Base-by-base conservation (phyloP, 2,888 invertebrate genomes). In the Buathra laborator region DNA sequence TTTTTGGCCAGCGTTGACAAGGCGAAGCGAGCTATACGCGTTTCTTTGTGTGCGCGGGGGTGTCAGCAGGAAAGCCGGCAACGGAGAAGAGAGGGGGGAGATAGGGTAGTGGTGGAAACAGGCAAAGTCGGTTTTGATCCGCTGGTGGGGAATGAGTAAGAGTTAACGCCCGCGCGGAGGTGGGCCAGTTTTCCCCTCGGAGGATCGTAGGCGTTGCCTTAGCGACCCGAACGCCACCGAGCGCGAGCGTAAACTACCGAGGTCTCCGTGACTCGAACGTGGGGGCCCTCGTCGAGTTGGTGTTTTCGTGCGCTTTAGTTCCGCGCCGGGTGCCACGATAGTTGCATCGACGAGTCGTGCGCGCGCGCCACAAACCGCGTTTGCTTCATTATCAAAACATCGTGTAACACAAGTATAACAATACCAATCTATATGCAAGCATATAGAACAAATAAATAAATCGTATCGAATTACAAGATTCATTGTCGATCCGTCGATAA, bases 321-420 rank as follows among this genome's bases (percentile, higher is more conserved):
- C 90, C 93, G 93, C 93, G 94, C 93, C 92, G 94, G 93, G 91
- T 93, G 93, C 92, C 93, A 92, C 91, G 92, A 92, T 86, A 93
- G 93, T 92, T 91, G 92, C 90, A 93, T 93, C 93, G 93, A 88
- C 87, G 90, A 90, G 91, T 89, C 86, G 85, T 87, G 88, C 86
- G 87, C 88, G 87, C 86, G 83, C 87, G 76, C 80, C 46, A 68
- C 51, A 32, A 14, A 83, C 29, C 70, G 67, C 75, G 76, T 80
- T 43, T 44, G 37, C 9, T 64, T 71, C 71, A 81, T 56, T 51
- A 64, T 71, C 62, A 74, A 84, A 82, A 66, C 79, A 83, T 75
- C 46, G 72, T 71, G 29, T 62, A 68, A 62, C 37, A 70, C 37
- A 78, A 43, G 32, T 46, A 32, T 78, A 77, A 43, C 7, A 24